phyloP scores from a whole-genome alignment of 92 coral and sea anemone genomes.

The Plumapathes pennacea region DNA sequence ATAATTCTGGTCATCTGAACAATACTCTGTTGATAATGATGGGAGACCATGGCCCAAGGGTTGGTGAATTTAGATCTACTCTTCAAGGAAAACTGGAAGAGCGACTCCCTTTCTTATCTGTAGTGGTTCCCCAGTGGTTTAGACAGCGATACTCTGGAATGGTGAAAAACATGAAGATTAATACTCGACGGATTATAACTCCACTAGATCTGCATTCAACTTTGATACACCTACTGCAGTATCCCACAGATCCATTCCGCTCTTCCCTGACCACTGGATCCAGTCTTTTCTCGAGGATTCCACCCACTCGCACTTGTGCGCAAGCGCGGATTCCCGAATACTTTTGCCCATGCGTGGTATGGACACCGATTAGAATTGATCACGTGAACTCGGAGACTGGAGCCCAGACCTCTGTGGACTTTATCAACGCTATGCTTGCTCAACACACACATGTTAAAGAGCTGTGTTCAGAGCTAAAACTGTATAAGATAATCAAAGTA shows the following conservation, averaged over 20 bases:
- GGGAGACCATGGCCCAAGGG: constrained; percentile 78
- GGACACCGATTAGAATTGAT: constrained; percentile 31
- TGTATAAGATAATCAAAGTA: constrained; percentile 40
- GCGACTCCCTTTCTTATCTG: constrained; percentile 63
- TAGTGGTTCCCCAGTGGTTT: constrained; percentile 54
- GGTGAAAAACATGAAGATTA: constrained; percentile 40
- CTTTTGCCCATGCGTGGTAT: constrained; percentile 66
- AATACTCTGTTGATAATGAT: constrained; percentile 66
- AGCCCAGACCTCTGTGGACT: constrained; percentile 26
- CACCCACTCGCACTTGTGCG: constrained; percentile 41
- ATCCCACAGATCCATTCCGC: constrained; percentile 48
- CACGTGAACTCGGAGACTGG: constrained; percentile 48
- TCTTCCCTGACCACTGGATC: constrained; percentile 26
- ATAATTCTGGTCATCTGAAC: constrained; percentile 40
- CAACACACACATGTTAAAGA: constrained; percentile 10
- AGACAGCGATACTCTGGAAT: constrained; percentile 18
- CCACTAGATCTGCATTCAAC: constrained; percentile 76
- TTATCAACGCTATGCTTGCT: constrained; percentile 43
- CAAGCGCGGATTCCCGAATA: constrained; percentile 62
- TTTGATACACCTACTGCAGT: constrained; percentile 61
- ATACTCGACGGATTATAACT: constrained; percentile 48
- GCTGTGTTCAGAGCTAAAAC: constrained; percentile 33
- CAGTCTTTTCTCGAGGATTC: constrained; percentile 51
- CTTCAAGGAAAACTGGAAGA: constrained; percentile 80
- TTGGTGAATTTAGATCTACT: constrained; percentile 62